Evolutionary conservation across 2,113 vertebrate species (phyloP), one percentile per base, ranked within the genome.

Genomic region (Brachypteracias leptosomus): DNA sequence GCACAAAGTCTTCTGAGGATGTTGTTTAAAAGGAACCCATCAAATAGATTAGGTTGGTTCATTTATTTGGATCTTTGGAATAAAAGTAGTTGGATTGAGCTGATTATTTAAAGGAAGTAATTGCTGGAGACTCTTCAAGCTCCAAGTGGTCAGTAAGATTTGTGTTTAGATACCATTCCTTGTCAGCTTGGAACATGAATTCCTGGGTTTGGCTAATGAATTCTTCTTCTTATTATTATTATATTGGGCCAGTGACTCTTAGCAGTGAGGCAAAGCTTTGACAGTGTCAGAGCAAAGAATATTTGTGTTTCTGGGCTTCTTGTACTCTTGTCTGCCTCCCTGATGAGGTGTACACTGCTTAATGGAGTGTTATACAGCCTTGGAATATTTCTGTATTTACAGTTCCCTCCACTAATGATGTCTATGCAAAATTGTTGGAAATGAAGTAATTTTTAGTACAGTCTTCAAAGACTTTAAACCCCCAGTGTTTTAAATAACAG

Each of bases 11-110:
- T 99, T 95, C 97, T 99, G 91, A 98, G 99, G 93, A 99, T 99
- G 99, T 97, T 99, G 95, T 99, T 99, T 97, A 99, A 99, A 98
- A 98, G 99, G 86, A 99, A 99, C 95, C 99, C 99, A 84, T 97
- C 98, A 75, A 99, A 99, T 97, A 98, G 99, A 98, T 98, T 99
- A 97, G 99, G 99, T 99, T 98, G 97, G 98, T 91, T 95, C 76
- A 17, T 74, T 88, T 96, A 31, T 79, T 79, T 94, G 22, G 4
- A 11, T 71, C 46, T 74, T 85, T 40, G 40, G 49, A 66, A 75
- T 59, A 59, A 22, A 92, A 65, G 6, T 46, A 42, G 49, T 40
- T 35, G 24, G 52, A 19, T 33, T 35, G 88, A 88, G 49, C 85
- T 87, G 73, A 20, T 35, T 42, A 13, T 75, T 71, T 54, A n/a